Evolutionary conservation across 2,888 invertebrate genomes (phyloP), one percentile per base, ranked within the genome.

Genomic region (Drosophila anceps): DNA sequence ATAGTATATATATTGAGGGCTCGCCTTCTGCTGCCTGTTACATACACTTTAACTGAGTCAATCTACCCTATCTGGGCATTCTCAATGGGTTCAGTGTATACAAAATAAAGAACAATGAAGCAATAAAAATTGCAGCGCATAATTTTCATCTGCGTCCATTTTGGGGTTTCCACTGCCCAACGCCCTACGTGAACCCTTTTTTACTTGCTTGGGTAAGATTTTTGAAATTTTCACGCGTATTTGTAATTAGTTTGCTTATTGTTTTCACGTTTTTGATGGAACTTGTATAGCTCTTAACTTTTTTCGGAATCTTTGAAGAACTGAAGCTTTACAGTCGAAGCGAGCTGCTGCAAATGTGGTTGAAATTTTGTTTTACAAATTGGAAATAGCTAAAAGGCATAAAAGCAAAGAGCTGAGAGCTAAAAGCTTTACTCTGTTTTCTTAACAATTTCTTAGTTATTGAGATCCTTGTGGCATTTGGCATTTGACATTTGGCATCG

Each of bases 111-210:
- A 87, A 90, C 87, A 87, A 87, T 90, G 87, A 90, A 89, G 90
- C 89, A 82, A 88, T 88, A 88, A 88, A 88, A 88, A 88, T 88
- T 90, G 90, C 90, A 88, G 84, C 89, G 89, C 89, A 86, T 86
- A 87, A 86, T 90, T 90, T 90, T 90, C 71, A 76, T 68, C 77
- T 71, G 81, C 72, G 57, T 72, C 58, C 67, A 70, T 77, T 75
- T 75, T 77, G 73, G 78, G 39, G 48, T 4, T 31, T 24, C 9
- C 60, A 31, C 41, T 60, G 51, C 48, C 73, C 10, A 27, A 46
- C 55, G 53, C 61, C 66, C 68, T 57, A 27, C 46, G 58, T 48
- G 37, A 84, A 84, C 85, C 84, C 87, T 86, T 84, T 84, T 83
- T 79, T 39, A 39, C 24, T 66, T 63, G n/a, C 41, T 20, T 27